phyloP scores from a whole-genome alignment of 2,888 invertebrate genomes.

The Deilephila elpenor region DNA sequence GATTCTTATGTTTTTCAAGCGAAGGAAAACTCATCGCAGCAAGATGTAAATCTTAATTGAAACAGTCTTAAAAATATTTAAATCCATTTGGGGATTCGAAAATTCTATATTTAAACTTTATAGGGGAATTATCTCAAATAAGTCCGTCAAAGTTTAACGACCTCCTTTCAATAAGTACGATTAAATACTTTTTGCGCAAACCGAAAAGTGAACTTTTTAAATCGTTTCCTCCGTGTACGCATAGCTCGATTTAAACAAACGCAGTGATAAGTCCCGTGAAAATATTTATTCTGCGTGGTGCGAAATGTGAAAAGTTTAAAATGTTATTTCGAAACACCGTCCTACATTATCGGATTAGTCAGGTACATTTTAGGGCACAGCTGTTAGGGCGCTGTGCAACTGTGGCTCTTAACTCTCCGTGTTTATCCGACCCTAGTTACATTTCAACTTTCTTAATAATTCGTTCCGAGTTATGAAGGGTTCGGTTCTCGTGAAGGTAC shows the following conservation, averaged over 20 bases:
- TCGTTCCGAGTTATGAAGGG: conserved; percentile 17
- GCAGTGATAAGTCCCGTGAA: conserved; percentile 12
- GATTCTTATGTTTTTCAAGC: too few relatives aligned
- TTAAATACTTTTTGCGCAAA: background rate
- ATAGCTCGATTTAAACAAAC: background rate
- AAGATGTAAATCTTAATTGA: background rate
- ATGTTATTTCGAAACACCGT: conserved; percentile 52
- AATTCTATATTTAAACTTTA: conserved; percentile 5
- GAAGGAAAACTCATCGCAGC: background rate
- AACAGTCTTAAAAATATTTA: background rate
- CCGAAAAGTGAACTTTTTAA: background rate
- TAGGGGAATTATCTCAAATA: conserved; percentile 3
- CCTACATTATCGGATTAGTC: conserved; percentile 67
- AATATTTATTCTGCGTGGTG: conserved; percentile 7
- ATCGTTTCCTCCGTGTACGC: background rate
- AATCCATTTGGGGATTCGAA: background rate
- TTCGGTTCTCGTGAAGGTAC: background rate
- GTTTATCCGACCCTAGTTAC: conserved; percentile 27
- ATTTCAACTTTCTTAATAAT: conserved; percentile 29
- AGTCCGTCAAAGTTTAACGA: background rate
- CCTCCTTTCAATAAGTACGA: conserved; percentile 6
- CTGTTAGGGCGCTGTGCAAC: conserved; percentile 50
- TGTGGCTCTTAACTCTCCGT: conserved; percentile 27
- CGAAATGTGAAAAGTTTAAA: conserved; percentile 47
- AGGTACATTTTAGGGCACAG: conserved; percentile 64